Evolutionary conservation across 2,888 invertebrate genomes (phyloP), one percentile per base, ranked within the genome.

Genomic region (Rhingia rostrata): DNA sequence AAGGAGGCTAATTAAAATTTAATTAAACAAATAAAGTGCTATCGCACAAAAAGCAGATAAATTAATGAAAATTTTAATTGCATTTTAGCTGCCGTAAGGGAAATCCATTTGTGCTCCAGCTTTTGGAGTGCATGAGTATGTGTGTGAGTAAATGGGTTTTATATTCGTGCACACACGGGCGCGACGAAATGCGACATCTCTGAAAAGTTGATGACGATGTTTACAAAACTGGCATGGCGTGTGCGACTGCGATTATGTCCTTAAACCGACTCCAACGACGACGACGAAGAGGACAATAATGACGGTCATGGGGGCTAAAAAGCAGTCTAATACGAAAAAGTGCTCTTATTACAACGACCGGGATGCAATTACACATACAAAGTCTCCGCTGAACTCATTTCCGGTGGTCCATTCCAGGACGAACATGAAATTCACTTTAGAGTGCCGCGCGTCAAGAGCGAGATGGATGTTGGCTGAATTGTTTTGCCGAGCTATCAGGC

Each of bases 1-100:
- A 75, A 75, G 75, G 77, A 78, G 86, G 86, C 87, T 87, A 87
- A 87, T 87, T 87, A 87, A 87, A 87, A 86, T 87, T 87, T 87
- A 87, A 87, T 87, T 87, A 87, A 87, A 87, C 87, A 87, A 87
- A 87, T 87, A 87, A 87, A 87, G 87, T 87, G 87, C 86, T 87
- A 87, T 87, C 80, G 73, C 87, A 87, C 87, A 87, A 87, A 87
- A 87, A 87, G 87, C 87, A 87, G 87, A 87, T 87, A 87, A 87
- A 87, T 87, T 87, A 87, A 87, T 87, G 87, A 87, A 87, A 87
- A 87, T 87, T 87, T 87, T 87, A 87, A 87, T 87, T 87, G 87
- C 87, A 87, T 87, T 87, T 87, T 87, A 87, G 85, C 85, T 85
- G 85, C 85, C 85, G 85, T 81, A 81, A 74, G 85, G 85, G 75